Conservation (phyloP, 2,797 vertebrate species). For the Capromys pilorides region DNA sequence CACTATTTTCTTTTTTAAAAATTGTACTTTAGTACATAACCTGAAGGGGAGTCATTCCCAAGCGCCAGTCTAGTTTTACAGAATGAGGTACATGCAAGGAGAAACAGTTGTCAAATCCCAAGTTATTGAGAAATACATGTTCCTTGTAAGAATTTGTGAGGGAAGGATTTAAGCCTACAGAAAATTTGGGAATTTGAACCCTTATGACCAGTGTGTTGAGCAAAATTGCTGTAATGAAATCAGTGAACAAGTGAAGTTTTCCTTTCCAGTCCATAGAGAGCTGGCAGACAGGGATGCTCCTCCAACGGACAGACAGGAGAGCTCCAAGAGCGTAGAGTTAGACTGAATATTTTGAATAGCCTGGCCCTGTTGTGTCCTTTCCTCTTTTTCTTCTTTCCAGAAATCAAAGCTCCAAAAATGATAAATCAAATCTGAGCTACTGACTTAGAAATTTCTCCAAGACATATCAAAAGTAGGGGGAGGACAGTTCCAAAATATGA, state of each 20-base stretch:
- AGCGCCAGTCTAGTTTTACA: not conserved
- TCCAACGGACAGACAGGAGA: not conserved
- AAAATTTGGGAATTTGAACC: not conserved
- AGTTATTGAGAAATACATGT: not conserved
- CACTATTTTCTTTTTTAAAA: not conserved
- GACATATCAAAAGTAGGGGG: not conserved
- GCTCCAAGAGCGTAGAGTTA: not conserved
- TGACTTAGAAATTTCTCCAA: not conserved
- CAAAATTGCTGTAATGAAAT: not conserved
- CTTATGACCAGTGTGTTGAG: not conserved
- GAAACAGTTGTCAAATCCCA: not conserved
- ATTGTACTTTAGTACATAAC: slow-evolving; percentile 17
- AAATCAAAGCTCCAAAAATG: slow-evolving; percentile 10
- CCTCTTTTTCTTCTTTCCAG: not conserved
- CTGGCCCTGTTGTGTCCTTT: not conserved
- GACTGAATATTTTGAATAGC: not conserved
- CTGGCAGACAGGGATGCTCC: not conserved
- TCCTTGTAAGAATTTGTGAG: not conserved
- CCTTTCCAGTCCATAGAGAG: not conserved
- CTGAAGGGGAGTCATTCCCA: not conserved
- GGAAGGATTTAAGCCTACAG: not conserved
- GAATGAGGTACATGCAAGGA: slow-evolving; percentile 3
- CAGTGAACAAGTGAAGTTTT: slow-evolving; percentile 25
- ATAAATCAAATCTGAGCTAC: not conserved
- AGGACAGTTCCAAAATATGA: not conserved